Evolutionary conservation across 2,113 vertebrate species (phyloP).

Genomic region (Paracanthobrama guichenoti): DNA sequence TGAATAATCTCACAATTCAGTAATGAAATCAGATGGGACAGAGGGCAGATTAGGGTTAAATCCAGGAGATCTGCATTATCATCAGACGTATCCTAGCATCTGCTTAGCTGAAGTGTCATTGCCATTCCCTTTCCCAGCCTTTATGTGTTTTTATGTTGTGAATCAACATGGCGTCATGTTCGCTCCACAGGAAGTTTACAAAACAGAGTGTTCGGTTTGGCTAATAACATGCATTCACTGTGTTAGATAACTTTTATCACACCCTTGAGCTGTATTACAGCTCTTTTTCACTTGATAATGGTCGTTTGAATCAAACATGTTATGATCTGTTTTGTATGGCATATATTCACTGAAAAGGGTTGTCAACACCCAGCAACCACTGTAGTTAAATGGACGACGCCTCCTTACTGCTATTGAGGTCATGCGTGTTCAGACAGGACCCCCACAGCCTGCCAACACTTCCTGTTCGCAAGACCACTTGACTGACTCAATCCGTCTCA

Average conservation of each 20-base stretch:
- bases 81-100: not conserved
- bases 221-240: not conserved
- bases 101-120: slow-evolving; percentile 1
- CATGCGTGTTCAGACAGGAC: slow-evolving; percentile 1
- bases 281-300: not conserved
- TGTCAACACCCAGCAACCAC: not conserved
- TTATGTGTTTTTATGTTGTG: not conserved
- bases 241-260: not conserved
- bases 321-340: not conserved
- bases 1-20: not conserved
- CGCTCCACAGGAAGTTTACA: not conserved
- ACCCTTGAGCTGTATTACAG: not conserved
- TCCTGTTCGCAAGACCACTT: slow-evolving; percentile 3
- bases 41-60: not conserved
- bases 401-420: not conserved
- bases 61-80: not conserved
- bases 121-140: not conserved
- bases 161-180: not conserved
- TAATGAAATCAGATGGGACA: not conserved
- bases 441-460: not conserved
- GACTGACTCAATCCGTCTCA: not conserved
- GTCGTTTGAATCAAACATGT: not conserved
- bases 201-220: not conserved
- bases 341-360: not conserved
- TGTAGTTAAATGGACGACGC: not conserved